A percentile compares a stretch with the other conserved stretches of the same genome.
Evolutionary conservation across 2,113 vertebrate species (phyloP).

Genomic region (Stigmatopora nigra): DNA sequence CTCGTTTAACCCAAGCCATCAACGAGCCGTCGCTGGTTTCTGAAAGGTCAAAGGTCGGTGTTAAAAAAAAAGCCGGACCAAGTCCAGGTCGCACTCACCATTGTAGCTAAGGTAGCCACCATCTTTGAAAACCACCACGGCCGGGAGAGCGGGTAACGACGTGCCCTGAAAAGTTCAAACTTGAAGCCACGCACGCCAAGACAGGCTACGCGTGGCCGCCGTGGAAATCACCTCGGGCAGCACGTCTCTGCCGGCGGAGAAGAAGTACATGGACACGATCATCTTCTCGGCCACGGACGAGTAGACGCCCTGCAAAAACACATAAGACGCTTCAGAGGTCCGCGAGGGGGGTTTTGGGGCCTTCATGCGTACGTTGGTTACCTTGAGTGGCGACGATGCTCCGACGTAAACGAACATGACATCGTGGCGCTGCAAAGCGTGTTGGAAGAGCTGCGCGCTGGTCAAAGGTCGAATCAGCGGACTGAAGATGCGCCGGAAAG

Average conservation of each 20-base stretch:
- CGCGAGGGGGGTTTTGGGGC: not conserved
- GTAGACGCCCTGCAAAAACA: constrained; percentile 76
- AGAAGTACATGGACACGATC: constrained; percentile 87
- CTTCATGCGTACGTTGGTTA: constrained; percentile 22
- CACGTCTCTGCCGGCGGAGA: constrained; percentile 79
- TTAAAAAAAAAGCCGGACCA: not conserved
- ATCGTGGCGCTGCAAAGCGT: constrained; percentile 75
- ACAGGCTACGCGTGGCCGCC: too few species aligned
- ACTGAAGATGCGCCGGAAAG: constrained; percentile 49
- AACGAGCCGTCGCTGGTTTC: constrained; percentile 82
- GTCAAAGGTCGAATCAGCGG: constrained; percentile 80
- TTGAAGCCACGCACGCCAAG: not conserved
- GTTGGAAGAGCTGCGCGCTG: constrained; percentile 82
- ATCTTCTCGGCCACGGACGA: constrained; percentile 81
- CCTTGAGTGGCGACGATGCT: constrained; percentile 87
- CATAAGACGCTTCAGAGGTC: constrained; percentile 2
- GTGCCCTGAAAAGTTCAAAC: constrained; percentile 66
- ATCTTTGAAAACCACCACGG: constrained; percentile 91
- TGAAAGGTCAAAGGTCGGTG: constrained; percentile 26
- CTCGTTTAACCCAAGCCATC: constrained; percentile 81
- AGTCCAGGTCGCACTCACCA: constrained; percentile 66
- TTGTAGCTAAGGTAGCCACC: constrained; percentile 79
- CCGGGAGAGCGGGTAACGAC: constrained; percentile 75
- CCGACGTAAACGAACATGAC: constrained; percentile 89
- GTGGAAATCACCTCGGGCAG: constrained; percentile 75